Percentiles rank a stretch among this genome's conserved stretches.
Evolutionary conservation across 1,140 invertebrate genomes (phyloP).

Genomic region (Brachionus manjavacas): DNA sequence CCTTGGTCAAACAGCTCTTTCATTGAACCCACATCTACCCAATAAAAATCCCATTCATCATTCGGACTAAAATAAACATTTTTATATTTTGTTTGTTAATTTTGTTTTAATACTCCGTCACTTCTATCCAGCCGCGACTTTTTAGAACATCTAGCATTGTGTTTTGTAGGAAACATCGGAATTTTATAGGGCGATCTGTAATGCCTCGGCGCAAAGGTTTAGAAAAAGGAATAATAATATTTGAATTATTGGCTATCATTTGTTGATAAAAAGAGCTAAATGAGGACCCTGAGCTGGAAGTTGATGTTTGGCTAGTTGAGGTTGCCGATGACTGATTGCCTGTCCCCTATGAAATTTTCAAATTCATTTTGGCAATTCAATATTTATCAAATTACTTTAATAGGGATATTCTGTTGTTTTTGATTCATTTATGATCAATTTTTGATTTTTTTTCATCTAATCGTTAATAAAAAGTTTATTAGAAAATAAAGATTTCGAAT

Average conservation of each 20-base stretch:
- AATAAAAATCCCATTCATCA: constrained; percentile 60
- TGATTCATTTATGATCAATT: not conserved
- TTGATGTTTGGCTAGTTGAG: not conserved
- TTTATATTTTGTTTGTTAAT: not conserved
- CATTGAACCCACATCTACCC: constrained; percentile 60
- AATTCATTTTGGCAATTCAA: not conserved
- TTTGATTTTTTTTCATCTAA: not conserved
- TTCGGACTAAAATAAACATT: constrained; percentile 49
- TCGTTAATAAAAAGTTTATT: not conserved
- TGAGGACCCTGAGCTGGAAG: not conserved
- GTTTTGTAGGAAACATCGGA: constrained; percentile 55
- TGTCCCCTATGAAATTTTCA: not conserved
- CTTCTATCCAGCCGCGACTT: constrained; percentile 56
- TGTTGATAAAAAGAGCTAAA: not conserved
- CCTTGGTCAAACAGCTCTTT: constrained; percentile 58
- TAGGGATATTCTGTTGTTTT: not conserved
- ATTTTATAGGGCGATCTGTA: constrained; percentile 53
- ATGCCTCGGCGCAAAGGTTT: constrained; percentile 21
- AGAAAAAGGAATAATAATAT: constrained; percentile 21
- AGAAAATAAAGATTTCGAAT: not conserved
- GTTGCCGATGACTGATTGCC: not conserved
- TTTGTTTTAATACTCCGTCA: constrained; percentile 46
- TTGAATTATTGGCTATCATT: not conserved
- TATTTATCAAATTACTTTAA: not conserved
- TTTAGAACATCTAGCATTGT: constrained; percentile 56